A percentile compares a stretch with the other conserved stretches of the same genome.
Conservation (phyloP, 2,888 invertebrate genomes). For the Minunthozetes semirufus region DNA sequence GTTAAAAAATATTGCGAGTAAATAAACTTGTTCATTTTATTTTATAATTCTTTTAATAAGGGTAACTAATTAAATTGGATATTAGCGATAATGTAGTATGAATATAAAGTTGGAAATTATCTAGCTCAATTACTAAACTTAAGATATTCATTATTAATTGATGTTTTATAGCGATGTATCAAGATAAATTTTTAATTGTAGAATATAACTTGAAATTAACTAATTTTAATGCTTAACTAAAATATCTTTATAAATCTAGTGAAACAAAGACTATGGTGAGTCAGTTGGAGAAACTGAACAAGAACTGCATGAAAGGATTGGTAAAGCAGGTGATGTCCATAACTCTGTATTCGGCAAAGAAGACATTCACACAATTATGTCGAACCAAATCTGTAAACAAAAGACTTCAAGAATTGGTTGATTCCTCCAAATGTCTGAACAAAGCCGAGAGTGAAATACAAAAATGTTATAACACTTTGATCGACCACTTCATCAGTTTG, state of each 20-base stretch:
- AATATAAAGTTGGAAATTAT: too few relatives aligned
- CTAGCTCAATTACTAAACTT: too few relatives aligned
- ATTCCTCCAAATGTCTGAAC: slow-evolving; percentile 4
- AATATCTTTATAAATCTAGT: background rate
- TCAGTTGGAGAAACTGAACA: background rate
- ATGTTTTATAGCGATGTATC: too few relatives aligned
- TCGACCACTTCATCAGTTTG: slow-evolving; percentile 13
- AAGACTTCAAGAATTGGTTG: background rate
- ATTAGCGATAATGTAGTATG: too few relatives aligned
- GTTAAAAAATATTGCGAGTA: slow-evolving; percentile 25
- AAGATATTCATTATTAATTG: too few relatives aligned
- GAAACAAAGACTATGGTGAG: background rate
- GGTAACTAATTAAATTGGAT: too few relatives aligned
- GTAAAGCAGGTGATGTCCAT: background rate
- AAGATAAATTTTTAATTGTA: too few relatives aligned
- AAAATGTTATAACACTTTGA: background rate
- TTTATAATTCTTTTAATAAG: too few relatives aligned
- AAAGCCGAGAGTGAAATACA: slow-evolving; percentile 16
- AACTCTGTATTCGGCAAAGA: slow-evolving; percentile 3
- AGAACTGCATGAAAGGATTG: slow-evolving; percentile 23
- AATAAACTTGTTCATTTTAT: too few relatives aligned
- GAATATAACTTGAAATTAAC: background rate
- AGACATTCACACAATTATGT: slow-evolving; percentile 8
- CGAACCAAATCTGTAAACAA: background rate
- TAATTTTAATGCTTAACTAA: background rate